Evolutionary conservation across 2,113 vertebrate genomes (phyloP), one percentile per base, ranked within the genome.

Genomic region (Peromyscus californicus): DNA sequence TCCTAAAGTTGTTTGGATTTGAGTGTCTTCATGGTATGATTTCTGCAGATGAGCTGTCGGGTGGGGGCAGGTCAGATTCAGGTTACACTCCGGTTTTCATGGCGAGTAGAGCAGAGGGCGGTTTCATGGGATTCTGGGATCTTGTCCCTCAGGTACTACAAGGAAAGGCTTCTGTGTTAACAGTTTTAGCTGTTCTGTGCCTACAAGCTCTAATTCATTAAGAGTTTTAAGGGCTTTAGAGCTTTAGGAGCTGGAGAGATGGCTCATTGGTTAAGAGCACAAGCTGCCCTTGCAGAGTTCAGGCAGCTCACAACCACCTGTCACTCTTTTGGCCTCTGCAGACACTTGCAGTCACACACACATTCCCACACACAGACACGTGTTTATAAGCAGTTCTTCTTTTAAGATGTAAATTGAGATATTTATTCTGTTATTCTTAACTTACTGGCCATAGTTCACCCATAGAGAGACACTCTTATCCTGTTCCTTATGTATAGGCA

Each of bases 401-500:
- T 42, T 59, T 39, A 42, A 63, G 0, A 67, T 95, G 42, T 33
- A 36, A 75, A 24, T 51, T 72, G 67, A 17, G 3, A 2, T 63
- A 48, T 93, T 92, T 93, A 91, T 88, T 74, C 67, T 36, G 13
- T 84, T 17, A 8, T 57, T 86, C 31, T 80, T 96, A 36, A 87
- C 70, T 48, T 91, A 72, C 54, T 42, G 72, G 48, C 78, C 5
- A n/a, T 33, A 93, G 54, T 90, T 93, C 51, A 76, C n/a, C n/a
- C 84, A 9, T 76, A 54, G 59, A 91, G 70, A 90, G 75, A 90
- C 91, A 82, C 9, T 63, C 33, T 39, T 45, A 51, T 78, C 24
- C 69, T 96, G 45, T 96, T 3, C 7, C 51, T 59, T 74, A 67
- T 72, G 33, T 94, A 59, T 76, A 90, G 57, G 39, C 39, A 78